Evolutionary conservation across 2,888 invertebrate genomes (phyloP), one percentile per base, ranked within the genome.

Genomic region (Ceraclea dissimilis): DNA sequence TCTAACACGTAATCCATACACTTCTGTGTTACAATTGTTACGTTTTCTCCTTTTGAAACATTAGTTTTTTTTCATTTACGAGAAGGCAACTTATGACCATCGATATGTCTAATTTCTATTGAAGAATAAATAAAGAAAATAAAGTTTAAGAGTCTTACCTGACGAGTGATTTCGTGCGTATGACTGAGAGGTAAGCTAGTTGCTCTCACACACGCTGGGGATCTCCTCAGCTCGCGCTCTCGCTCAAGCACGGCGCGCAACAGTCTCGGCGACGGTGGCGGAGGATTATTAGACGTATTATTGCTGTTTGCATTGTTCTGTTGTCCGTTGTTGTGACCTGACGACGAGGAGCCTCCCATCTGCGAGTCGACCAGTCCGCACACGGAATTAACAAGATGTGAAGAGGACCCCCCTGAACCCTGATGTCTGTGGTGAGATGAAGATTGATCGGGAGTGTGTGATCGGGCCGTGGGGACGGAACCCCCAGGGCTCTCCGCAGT

Each of bases 191-290:
- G 85, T 70, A 89, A 76, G 62, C 83, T 78, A 60, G 89, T 78
- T 49, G 93, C 93, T 52, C 90, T 77, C 68, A 86, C 86, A 67
- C 89, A 91, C 69, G 87, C 83, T 2, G 90, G 86, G 51, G 88
- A 81, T 66, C 84, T 84, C 54, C 88, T 81, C 64, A 95, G 76
- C 71, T 93, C 93, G 62, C 89, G 84, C 67, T 89, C 91, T 22
- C 95, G 82, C 67, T 90, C 88, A 21, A 91, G 75, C 89, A 95
- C 90, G 46, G 86, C 83, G 33, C 87, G 81, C 50, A 88, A 85
- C 64, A 83, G 83, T 59, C 86, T 81, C 62, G 92, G 88, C 57
- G 90, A 87, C 65, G 88, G 84, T 19, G 82, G 81, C 19, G 82
- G 82, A 18, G 56, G 51, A 21, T 19, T 39, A 19, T 20, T 18